Conservation (phyloP, 2,888 invertebrate genomes). For the Gastracanthus pulcherrimus region DNA sequence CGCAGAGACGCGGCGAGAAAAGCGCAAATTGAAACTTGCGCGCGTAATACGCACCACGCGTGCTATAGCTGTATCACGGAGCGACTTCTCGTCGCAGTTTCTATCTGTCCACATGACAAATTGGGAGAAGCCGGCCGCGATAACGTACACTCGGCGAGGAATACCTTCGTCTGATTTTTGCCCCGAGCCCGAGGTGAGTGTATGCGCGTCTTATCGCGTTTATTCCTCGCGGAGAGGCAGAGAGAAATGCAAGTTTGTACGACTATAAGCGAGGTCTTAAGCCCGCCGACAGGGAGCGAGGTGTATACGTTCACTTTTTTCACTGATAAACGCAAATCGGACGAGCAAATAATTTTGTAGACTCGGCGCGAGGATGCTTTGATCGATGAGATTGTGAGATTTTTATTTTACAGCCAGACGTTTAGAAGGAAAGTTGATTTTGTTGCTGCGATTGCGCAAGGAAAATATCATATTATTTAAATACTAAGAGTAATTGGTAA, state of each 20-base stretch:
- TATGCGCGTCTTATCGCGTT: no score
- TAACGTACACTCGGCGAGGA: not conserved
- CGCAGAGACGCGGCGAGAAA: not conserved
- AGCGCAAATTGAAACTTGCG: constrained; percentile 28
- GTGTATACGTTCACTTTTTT: not conserved
- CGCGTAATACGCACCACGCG: no score
- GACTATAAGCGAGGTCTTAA: not conserved
- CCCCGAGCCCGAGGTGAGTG: not conserved
- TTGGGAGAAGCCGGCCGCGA: not conserved
- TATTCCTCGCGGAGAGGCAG: no score
- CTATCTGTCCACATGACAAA: constrained; percentile 3
- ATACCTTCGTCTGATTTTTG: not conserved
- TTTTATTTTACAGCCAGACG: not conserved
- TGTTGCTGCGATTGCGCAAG: no score
- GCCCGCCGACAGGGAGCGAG: not conserved
- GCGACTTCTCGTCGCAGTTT: not conserved
- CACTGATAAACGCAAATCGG: not conserved
- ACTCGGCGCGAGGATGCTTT: not conserved
- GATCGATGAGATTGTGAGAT: not conserved
- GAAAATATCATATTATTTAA: no score
- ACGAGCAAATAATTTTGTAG: not conserved
- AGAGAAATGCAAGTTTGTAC: no score
- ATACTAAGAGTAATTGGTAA: no score
- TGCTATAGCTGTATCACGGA: not conserved
- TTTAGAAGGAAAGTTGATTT: not conserved